Conservation (phyloP, 2,797 vertebrate genomes). For the Harpagifer antarcticus region DNA sequence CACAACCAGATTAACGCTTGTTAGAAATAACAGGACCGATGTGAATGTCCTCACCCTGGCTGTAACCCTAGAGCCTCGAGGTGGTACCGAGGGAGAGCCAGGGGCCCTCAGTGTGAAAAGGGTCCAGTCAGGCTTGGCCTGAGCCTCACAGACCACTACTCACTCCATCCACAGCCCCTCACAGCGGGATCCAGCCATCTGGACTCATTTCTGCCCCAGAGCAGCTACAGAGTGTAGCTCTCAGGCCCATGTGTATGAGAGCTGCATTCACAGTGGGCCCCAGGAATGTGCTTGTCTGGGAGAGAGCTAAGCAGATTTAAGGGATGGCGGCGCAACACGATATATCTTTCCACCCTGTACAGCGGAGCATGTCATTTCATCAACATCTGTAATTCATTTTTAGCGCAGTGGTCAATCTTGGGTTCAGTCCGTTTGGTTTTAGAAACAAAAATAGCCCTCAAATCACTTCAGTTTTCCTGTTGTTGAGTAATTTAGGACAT, state of each 20-base stretch:
- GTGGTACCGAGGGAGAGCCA: slow-evolving; percentile 54
- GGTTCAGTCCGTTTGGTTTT: slow-evolving; percentile 55
- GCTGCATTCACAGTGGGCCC: slow-evolving; percentile 68
- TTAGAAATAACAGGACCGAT: slow-evolving; percentile 71
- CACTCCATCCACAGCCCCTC: slow-evolving; percentile 68
- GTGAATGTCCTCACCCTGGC: slow-evolving; percentile 56
- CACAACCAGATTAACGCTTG: slow-evolving; percentile 50
- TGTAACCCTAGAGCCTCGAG: slow-evolving; percentile 75
- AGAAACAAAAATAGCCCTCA: slow-evolving; percentile 44
- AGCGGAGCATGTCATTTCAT: slow-evolving; percentile 71
- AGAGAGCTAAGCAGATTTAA: slow-evolving; percentile 72
- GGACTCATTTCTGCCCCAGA: slow-evolving; percentile 72
- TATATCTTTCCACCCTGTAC: slow-evolving; percentile 72
- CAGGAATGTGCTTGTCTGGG: slow-evolving; percentile 73
- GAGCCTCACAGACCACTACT: slow-evolving; percentile 77
- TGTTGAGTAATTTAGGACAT: slow-evolving; percentile 40
- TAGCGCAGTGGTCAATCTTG: slow-evolving; percentile 57
- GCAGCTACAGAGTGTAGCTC: slow-evolving; percentile 60
- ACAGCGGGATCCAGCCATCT: slow-evolving; percentile 81
- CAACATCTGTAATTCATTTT: slow-evolving; percentile 83
- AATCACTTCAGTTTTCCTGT: slow-evolving; percentile 43
- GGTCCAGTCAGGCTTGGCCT: slow-evolving; percentile 70
- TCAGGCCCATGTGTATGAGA: slow-evolving; percentile 67
- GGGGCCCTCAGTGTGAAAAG: slow-evolving; percentile 70
- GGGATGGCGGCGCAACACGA: slow-evolving; percentile 55